phyloP scores from a whole-genome alignment of 92 coral and sea anemone species.

The Epizoanthus stellaris region DNA sequence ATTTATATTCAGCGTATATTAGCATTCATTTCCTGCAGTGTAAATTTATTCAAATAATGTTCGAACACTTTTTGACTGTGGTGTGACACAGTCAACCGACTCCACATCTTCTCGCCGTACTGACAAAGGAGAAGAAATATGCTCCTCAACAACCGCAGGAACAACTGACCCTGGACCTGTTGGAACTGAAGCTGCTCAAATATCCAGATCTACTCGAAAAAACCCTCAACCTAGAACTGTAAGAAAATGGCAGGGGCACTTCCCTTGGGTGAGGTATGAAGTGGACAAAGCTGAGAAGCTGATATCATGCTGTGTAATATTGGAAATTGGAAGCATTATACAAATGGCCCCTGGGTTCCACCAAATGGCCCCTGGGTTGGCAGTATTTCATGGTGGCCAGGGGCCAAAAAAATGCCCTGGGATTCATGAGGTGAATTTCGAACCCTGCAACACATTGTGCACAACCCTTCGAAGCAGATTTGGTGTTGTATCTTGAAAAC shows the following conservation, averaged over 20 bases:
- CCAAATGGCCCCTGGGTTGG: too few species aligned
- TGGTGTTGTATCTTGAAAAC: too few species aligned
- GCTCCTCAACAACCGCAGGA: not conserved
- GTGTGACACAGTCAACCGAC: slow-evolving; percentile 1
- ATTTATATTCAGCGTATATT: not conserved
- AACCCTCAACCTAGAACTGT: not conserved
- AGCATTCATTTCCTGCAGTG: not conserved
- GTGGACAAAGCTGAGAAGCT: too few species aligned
- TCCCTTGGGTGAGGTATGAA: not conserved
- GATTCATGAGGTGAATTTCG: too few species aligned
- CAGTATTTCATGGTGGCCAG: too few species aligned
- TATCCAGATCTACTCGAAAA: not conserved
- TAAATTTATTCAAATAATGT: not conserved
- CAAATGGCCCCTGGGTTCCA: too few species aligned
- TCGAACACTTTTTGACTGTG: not conserved
- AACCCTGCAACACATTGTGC: too few species aligned
- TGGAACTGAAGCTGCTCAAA: not conserved
- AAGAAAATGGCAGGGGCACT: not conserved
- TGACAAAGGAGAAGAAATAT: not conserved
- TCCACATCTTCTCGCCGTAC: not conserved
- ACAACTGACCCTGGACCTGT: not conserved
- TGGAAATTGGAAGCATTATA: too few species aligned
- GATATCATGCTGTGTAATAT: too few species aligned
- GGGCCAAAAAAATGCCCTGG: too few species aligned
- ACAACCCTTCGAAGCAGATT: too few species aligned